phyloP scores from a whole-genome alignment of 2,888 invertebrate genomes.

The Iphiclides podalirius region DNA sequence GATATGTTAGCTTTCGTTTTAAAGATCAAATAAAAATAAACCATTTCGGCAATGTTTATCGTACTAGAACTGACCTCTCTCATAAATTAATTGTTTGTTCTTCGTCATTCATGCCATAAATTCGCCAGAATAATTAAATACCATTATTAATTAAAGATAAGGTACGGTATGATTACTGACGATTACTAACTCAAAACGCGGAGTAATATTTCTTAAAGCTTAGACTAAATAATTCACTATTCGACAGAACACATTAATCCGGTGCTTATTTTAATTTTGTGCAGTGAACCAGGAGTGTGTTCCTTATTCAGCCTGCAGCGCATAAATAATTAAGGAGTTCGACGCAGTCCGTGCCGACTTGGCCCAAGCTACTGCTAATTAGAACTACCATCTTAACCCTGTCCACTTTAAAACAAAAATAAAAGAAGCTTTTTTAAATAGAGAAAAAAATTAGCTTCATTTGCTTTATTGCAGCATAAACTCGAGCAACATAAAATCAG shows the following conservation, averaged over 20 bases:
- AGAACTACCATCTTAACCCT: conserved; percentile 47
- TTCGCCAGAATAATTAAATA: too few species aligned
- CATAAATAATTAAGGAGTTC: conserved; percentile 71
- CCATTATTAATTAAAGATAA: too few species aligned
- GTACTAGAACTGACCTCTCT: too few species aligned
- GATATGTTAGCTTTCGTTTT: conserved; percentile 48
- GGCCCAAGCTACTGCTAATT: conserved; percentile 56
- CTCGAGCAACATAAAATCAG: conserved; percentile 2
- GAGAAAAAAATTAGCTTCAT: conserved; percentile 10
- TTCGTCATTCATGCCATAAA: too few species aligned
- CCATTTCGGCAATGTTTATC: conserved; percentile 36
- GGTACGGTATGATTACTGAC: too few species aligned
- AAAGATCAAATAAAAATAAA: conserved; percentile 49
- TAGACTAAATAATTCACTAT: too few species aligned
- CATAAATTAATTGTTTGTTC: too few species aligned
- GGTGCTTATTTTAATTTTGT: conserved; percentile 47
- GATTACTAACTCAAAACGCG: too few species aligned
- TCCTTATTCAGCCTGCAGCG: conserved; percentile 65
- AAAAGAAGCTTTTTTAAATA: conserved; percentile 16
- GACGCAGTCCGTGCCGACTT: conserved; percentile 48
- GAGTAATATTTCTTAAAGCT: too few species aligned
- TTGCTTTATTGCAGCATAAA: not conserved
- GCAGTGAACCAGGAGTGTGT: conserved; percentile 52
- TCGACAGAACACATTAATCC: conserved; percentile 13
- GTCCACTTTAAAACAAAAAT: conserved; percentile 28